Percentiles rank a stretch among this genome's conserved stretches.
These are phyloP conservation scores for Fregetta grallaria DNA, from an alignment of 2,113 vertebrate genomes.

Conservation along the genomic window DNA sequence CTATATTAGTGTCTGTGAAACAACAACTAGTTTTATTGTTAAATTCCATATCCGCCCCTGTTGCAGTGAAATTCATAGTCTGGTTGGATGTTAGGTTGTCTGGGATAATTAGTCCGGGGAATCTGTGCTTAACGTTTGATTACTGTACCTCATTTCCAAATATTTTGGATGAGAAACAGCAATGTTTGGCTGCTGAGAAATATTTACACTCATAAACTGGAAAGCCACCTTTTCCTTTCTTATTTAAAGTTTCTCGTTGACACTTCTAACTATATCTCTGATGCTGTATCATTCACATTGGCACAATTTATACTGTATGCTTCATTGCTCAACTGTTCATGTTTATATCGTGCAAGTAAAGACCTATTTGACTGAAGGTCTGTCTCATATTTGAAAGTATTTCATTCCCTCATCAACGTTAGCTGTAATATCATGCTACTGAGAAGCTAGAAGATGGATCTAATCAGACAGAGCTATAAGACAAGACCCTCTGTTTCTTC, in stretches of 20 bases:
- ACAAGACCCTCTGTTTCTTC: background rate
- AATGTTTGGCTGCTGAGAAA: background rate
- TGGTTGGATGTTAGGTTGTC: background rate
- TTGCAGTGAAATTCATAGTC: background rate
- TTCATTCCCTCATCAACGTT: background rate
- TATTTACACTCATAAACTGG: background rate
- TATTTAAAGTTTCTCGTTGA: background rate
- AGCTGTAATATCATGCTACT: background rate
- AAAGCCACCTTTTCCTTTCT: background rate
- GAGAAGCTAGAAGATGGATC: background rate
- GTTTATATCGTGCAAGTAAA: background rate
- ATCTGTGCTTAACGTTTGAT: background rate
- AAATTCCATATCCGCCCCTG: background rate
- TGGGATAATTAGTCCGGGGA: background rate
- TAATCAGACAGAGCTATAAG: background rate
- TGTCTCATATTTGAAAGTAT: background rate
- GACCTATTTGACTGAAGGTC: background rate
- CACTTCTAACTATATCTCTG: background rate
- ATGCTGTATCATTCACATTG: background rate
- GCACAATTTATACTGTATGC: background rate
- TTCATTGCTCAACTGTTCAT: background rate
- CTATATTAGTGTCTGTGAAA: background rate
- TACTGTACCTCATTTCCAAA: background rate
- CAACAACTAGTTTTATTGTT: background rate
- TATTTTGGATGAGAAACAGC: background rate